phyloP scores from a whole-genome alignment of 2,888 invertebrate species.

The Oithona nana region DNA sequence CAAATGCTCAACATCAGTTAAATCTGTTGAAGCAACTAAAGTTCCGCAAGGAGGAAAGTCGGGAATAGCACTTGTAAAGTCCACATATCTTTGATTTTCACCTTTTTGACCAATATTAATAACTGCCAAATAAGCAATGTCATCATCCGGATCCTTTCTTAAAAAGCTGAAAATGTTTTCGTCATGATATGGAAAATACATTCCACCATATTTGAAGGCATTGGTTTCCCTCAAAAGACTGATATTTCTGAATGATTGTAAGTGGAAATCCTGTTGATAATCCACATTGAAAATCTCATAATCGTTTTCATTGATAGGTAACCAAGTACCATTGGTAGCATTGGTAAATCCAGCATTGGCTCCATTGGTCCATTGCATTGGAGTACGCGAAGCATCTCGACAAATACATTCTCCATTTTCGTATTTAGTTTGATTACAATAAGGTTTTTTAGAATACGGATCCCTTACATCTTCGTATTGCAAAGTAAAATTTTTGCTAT shows the following conservation, averaged over 20 bases:
- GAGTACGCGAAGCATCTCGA: conserved; percentile 3
- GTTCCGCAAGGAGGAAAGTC: conserved; percentile 1
- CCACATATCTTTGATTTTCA: too few relatives aligned
- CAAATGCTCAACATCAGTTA: not conserved
- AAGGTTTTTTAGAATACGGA: not conserved
- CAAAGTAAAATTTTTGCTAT: not conserved
- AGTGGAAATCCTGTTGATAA: not conserved
- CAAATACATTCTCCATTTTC: not conserved
- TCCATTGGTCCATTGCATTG: conserved; percentile 10
- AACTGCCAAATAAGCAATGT: too few relatives aligned
- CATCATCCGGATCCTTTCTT: too few relatives aligned
- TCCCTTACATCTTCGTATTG: not conserved
- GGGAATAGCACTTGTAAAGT: not conserved
- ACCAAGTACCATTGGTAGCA: not conserved
- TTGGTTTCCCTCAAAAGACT: not conserved
- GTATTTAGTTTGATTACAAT: not conserved
- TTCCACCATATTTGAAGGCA: not conserved
- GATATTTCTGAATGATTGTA: not conserved
- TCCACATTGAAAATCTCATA: conserved; percentile 1
- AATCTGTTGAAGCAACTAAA: not conserved
- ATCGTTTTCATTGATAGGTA: not conserved
- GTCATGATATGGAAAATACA: conserved; percentile 9
- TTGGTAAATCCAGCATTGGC: conserved; percentile 3
- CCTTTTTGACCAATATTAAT: too few relatives aligned
- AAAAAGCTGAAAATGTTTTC: conserved; percentile 3